Base-by-base conservation (phyloP, 92 coral and sea anemone genomes). In the Epizoanthus scotinus region DNA sequence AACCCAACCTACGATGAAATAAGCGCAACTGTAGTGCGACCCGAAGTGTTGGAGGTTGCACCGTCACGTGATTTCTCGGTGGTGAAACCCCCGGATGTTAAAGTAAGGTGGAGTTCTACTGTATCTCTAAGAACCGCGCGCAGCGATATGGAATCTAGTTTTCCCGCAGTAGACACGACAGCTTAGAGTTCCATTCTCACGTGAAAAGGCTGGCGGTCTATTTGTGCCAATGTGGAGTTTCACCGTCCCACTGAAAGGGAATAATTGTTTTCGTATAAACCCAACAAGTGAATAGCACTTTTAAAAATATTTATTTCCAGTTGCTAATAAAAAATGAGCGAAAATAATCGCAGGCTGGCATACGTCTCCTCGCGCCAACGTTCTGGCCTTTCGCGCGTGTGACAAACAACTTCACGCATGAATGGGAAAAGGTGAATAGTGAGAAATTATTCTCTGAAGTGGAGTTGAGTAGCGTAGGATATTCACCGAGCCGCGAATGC, bases 51-150 rank as follows among this genome's bases (percentile, higher is more conserved):
- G 42, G 29, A 64, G 24, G 47, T 64, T 29, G 44, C 2, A 3
- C 70, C 70, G 38, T 64, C 70, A 64, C 17, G 52, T 47, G 52
- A 47, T 13, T 0, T 0, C 2, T 10, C 52, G 52, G 52, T 47
- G 52, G 52, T 47, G 52, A 47, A 47, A 47, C 52, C 52, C 1
- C 19, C 44, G 31, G 70, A 64, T 4, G 47, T 64, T 14, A 64
- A 64, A 31, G 70, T 64, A 64, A 64, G 70, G 36, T 64, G 70
- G 70, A 64, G 22, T 9, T 64, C 70, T 17, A 29, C 42, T 29
- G 70, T 64, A 38, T 64, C 70, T 64, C 70, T 64, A 18, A 64
- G 47, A 64, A 64, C 42, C 9, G 70, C 8, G 8, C 44, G 22
- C 21, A 64, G 36, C 29, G 36, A 19, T 20, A 64, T 64, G 70